Evolutionary conservation across 92 coral and sea anemone genomes (phyloP).

Genomic region (Umimayanthus kanabou): DNA sequence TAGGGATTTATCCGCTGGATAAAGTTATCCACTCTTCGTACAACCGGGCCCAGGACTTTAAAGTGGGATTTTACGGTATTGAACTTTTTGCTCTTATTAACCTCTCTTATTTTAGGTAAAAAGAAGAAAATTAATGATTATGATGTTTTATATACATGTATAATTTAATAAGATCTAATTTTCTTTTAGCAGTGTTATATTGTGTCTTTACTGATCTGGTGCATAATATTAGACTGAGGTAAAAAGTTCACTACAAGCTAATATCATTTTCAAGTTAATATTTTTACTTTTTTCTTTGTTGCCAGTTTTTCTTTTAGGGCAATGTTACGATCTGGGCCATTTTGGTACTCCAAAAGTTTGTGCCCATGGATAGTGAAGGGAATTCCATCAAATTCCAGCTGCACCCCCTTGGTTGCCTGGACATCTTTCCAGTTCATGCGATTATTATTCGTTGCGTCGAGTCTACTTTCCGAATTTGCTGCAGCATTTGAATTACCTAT

Average conservation of each 20-base stretch:
- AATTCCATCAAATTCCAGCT: constrained; percentile 54
- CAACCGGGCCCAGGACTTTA: too few species aligned
- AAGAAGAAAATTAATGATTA: not conserved
- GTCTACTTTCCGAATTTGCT: not conserved
- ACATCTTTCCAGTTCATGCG: constrained; percentile 43
- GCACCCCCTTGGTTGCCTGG: constrained; percentile 49
- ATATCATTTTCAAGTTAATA: not conserved
- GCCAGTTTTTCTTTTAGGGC: constrained; percentile 54
- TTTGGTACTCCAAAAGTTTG: constrained; percentile 53
- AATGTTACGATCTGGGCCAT: constrained; percentile 62
- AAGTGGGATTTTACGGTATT: too few species aligned
- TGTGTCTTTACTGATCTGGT: not conserved
- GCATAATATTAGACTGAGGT: not conserved
- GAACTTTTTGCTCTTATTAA: too few species aligned
- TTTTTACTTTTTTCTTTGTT: constrained; percentile 35
- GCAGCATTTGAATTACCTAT: not conserved
- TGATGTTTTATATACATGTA: not conserved
- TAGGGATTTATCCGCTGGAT: too few species aligned
- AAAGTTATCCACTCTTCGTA: too few species aligned
- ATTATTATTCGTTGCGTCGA: not conserved
- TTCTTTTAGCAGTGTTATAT: not conserved
- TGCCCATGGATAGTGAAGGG: constrained; percentile 53
- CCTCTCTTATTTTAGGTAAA: too few species aligned
- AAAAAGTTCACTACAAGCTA: not conserved
- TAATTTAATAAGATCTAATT: not conserved